Conservation (phyloP, 2,888 invertebrate species). For the Acanthococcus lagerstroemiae region DNA sequence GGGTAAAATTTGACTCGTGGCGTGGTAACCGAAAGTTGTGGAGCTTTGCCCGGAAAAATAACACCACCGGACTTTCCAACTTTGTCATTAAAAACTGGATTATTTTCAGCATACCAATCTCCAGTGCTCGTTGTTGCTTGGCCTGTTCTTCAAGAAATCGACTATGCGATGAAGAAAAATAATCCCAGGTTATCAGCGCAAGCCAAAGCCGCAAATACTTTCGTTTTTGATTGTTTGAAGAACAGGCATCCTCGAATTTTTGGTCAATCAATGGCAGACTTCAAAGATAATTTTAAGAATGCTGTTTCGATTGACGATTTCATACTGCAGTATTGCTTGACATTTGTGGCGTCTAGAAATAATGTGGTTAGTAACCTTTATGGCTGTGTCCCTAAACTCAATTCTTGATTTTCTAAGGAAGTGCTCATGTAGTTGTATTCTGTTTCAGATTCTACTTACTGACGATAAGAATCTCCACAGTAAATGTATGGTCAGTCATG, state of each 20-base stretch:
- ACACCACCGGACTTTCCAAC: background rate
- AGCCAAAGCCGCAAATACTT: constrained; percentile 8
- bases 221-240: constrained; percentile 9
- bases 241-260: constrained; percentile 3
- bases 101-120: background rate
- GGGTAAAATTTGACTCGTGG: too few relatives aligned
- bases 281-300: constrained; percentile 18
- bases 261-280: constrained; percentile 11
- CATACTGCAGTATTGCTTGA: constrained; percentile 24
- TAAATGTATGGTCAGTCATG: constrained; percentile 3
- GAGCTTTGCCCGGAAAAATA: too few relatives aligned
- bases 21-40: too few relatives aligned
- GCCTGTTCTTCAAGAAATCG: constrained; percentile 20
- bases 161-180: constrained; percentile 14
- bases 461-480: constrained; percentile 9
- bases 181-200: background rate
- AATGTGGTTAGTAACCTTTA: constrained; percentile 14
- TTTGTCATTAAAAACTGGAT: background rate
- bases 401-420: background rate
- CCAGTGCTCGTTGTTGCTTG: constrained; percentile 16
- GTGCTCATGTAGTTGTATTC: background rate
- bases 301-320: constrained; percentile 15
- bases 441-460: constrained; percentile 9
- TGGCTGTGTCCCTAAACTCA: background rate
- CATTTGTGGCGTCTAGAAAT: background rate